Percentiles rank a stretch among this genome's conserved stretches.
These are phyloP conservation scores for Phengaris alcon DNA, from an alignment of 2,888 invertebrate species.

Conservation along the genomic window DNA sequence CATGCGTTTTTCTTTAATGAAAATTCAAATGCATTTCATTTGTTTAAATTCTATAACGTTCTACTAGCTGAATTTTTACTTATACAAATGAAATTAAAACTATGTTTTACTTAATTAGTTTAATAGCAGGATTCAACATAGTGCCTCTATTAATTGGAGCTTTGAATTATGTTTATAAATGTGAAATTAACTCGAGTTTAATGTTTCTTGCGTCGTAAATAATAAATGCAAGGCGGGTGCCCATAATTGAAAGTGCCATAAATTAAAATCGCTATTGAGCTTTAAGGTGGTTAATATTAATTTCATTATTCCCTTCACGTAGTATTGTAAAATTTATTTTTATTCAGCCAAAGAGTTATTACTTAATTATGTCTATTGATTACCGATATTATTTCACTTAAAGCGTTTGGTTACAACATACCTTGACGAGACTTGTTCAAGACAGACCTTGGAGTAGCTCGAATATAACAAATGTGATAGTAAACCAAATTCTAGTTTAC, in stretches of 20 bases:
- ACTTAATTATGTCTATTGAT: background rate
- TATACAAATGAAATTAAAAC: slow-evolving; percentile 35
- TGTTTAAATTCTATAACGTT: slow-evolving; percentile 19
- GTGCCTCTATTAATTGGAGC: background rate
- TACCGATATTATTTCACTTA: background rate
- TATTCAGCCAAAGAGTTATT: background rate
- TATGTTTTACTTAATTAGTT: slow-evolving; percentile 10
- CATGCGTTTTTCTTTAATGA: slow-evolving; percentile 48
- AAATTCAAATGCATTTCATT: slow-evolving; percentile 48
- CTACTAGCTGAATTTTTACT: slow-evolving; percentile 18
- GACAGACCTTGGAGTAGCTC: background rate
- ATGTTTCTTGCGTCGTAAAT: background rate
- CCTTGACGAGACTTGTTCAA: too few species aligned
- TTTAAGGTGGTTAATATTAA: background rate
- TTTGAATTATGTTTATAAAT: background rate
- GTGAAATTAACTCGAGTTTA: slow-evolving; percentile 1
- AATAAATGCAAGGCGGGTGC: slow-evolving; percentile 8
- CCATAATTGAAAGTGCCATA: slow-evolving; percentile 21
- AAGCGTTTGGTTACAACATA: background rate
- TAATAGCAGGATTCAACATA: background rate
- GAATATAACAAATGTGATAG: slow-evolving; percentile 17
- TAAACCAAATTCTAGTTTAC: slow-evolving; percentile 31
- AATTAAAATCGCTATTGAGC: slow-evolving; percentile 12
- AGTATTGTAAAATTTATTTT: background rate
- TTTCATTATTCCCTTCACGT: background rate